Evolutionary conservation across 2,797 vertebrate genomes (phyloP).

Genomic region (Cirrhinus molitorella): DNA sequence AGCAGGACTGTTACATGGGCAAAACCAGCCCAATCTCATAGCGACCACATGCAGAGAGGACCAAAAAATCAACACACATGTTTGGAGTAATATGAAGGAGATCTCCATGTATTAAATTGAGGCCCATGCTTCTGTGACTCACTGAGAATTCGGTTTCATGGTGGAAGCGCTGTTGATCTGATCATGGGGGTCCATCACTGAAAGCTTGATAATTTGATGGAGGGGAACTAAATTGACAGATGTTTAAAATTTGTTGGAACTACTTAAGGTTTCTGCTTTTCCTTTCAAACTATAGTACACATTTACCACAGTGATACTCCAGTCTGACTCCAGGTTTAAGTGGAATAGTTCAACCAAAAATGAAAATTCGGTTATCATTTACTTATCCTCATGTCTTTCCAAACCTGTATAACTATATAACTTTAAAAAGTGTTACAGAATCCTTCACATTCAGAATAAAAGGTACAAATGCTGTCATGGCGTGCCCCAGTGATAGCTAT

Average conservation of each 20-base stretch:
- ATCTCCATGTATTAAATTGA: conserved; percentile 40
- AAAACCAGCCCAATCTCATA: conserved; percentile 56
- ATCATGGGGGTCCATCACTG: conserved; percentile 35
- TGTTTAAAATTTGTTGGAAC: conserved; percentile 33
- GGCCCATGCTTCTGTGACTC: conserved; percentile 47
- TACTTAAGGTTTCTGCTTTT: conserved; percentile 19
- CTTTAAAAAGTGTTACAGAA: too few species aligned
- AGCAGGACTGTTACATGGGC: conserved; percentile 42
- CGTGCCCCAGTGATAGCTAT: too few species aligned
- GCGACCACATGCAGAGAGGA: conserved; percentile 59
- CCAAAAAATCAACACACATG: conserved; percentile 33
- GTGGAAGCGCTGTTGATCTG: conserved; percentile 22
- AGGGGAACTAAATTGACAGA: conserved; percentile 38
- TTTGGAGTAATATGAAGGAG: conserved; percentile 42
- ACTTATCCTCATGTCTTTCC: not conserved
- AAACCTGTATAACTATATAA: not conserved
- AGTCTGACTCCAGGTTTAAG: conserved; percentile 3
- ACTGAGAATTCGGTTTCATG: conserved; percentile 34
- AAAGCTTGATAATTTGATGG: conserved; percentile 20
- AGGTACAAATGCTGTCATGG: too few species aligned
- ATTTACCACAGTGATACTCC: not conserved
- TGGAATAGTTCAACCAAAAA: not conserved
- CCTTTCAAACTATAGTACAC: not conserved
- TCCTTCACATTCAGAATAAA: too few species aligned
- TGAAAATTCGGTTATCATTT: not conserved